phyloP scores from a whole-genome alignment of 2,888 invertebrate genomes.

The Mimumesa dahlbomi region DNA sequence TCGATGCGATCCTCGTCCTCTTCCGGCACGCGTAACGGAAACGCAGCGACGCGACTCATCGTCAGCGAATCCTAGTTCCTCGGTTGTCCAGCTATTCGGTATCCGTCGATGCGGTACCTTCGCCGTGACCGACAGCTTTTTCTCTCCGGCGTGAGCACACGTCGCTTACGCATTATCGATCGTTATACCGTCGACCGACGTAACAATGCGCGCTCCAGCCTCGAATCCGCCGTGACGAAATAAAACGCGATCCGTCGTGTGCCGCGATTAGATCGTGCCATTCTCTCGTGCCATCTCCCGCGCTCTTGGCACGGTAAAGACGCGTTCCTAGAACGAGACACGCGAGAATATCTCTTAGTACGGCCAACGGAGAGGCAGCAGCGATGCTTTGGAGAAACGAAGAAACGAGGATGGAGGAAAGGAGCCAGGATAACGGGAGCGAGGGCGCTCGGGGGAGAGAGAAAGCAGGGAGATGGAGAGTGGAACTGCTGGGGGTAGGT shows the following conservation, averaged over 20 bases:
- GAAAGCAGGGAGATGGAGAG: background rate
- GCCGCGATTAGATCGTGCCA: conserved; percentile 45
- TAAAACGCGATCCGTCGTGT: conserved; percentile 48
- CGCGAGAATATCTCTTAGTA: conserved; percentile 4
- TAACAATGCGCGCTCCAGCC: conserved; percentile 22
- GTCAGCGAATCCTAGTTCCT: too few species aligned
- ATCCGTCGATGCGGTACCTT: background rate
- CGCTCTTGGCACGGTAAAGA: too few species aligned
- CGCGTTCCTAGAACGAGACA: too few species aligned
- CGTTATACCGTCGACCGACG: conserved; percentile 35
- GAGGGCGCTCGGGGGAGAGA: conserved; percentile 19
- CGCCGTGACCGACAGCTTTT: background rate
- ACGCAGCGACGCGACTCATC: too few species aligned
- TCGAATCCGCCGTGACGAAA: conserved; percentile 40
- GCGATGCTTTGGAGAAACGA: conserved; percentile 31
- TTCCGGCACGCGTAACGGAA: too few species aligned
- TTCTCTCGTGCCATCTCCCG: too few species aligned
- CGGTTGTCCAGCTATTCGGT: too few species aligned
- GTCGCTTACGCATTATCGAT: conserved; percentile 58
- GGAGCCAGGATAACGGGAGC: conserved; percentile 15
- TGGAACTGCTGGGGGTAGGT: too few species aligned
- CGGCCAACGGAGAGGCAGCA: conserved; percentile 6
- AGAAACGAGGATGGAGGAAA: conserved; percentile 41
- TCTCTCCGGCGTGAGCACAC: conserved; percentile 13
- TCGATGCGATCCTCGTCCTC: too few species aligned